Evolutionary conservation across 2,888 invertebrate species (phyloP).

Genomic region (Chrysotoxum bicinctum): DNA sequence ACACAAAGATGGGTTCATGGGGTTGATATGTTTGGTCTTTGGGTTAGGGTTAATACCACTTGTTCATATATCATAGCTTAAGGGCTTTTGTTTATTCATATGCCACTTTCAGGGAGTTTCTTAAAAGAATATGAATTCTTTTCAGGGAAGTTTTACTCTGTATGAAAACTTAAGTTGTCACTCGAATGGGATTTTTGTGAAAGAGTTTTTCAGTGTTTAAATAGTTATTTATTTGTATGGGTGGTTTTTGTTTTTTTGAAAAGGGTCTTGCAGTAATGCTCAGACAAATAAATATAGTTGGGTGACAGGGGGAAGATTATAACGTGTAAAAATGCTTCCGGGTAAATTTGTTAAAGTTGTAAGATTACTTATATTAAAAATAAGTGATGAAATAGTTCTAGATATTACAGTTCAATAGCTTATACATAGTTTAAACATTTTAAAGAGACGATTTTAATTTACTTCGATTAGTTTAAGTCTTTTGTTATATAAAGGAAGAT

Average conservation of each 20-base stretch:
- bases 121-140: background rate
- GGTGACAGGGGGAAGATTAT: background rate
- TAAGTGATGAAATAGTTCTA: no score
- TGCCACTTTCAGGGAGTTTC: slow-evolving; percentile 11
- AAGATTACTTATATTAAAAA: no score
- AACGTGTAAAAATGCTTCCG: no score
- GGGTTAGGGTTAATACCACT: slow-evolving; percentile 1
- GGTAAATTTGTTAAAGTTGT: no score
- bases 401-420: no score
- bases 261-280: background rate
- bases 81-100: slow-evolving; percentile 10
- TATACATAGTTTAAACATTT: no score
- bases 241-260: background rate
- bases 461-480: no score
- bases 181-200: background rate
- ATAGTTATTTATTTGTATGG: background rate
- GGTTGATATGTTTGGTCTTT: background rate
- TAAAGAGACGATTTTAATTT: no score
- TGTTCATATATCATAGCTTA: slow-evolving; percentile 13
- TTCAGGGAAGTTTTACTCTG: background rate
- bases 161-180: slow-evolving; percentile 20
- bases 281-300: background rate
- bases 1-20: background rate
- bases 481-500: no score
- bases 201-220: background rate